Conservation (phyloP, 2,797 vertebrate species). For the Hemibagrus guttatus region DNA sequence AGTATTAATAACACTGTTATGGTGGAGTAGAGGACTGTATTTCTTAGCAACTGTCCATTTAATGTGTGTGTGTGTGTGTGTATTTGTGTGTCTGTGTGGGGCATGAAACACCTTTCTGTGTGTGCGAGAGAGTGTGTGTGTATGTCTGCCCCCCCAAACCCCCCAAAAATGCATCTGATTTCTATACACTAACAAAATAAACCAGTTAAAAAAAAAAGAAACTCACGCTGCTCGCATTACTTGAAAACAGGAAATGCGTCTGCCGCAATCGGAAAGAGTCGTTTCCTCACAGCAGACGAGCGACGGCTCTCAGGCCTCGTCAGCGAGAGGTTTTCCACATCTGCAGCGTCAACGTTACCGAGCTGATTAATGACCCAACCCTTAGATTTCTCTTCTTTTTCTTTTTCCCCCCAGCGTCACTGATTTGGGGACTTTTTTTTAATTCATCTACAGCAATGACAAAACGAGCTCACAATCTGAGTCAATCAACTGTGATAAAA, state of each 20-base stretch:
- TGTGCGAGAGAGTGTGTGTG: constrained; percentile 32
- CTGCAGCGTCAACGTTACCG: neutral
- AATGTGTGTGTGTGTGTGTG: constrained; percentile 43
- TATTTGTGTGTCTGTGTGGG: constrained; percentile 46
- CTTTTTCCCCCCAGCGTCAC: neutral
- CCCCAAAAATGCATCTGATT: constrained; percentile 60
- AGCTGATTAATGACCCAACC: too few species aligned
- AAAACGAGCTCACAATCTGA: neutral
- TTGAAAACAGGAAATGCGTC: constrained; percentile 14
- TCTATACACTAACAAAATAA: constrained; percentile 72
- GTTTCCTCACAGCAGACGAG: neutral
- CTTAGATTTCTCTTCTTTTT: too few species aligned
- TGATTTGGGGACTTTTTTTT: neutral
- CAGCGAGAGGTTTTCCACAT: neutral
- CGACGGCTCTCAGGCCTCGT: neutral
- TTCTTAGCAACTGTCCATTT: constrained; percentile 44
- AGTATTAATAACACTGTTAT: constrained; percentile 36
- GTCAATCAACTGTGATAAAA: neutral
- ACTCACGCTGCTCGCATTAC: neutral
- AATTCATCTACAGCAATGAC: too few species aligned
- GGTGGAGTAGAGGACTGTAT: constrained; percentile 35
- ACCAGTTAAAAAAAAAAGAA: constrained; percentile 50
- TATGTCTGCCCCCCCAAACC: too few species aligned
- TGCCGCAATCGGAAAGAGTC: neutral
- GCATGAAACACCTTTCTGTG: constrained; percentile 6